These are phyloP conservation scores for Meganola albula DNA, from an alignment of 2,888 invertebrate species.

Conservation along the genomic window DNA sequence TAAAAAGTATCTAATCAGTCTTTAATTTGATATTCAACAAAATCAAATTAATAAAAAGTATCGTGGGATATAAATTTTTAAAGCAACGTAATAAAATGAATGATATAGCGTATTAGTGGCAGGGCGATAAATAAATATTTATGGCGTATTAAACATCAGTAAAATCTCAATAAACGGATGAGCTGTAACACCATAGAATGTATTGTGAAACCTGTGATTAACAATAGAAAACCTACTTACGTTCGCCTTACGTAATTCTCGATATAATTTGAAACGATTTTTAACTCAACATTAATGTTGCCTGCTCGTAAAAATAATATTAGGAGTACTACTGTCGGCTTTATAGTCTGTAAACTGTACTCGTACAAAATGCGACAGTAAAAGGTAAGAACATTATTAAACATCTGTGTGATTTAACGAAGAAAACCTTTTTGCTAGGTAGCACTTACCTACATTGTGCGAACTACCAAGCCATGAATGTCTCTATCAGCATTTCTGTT, in stretches of 20 bases:
- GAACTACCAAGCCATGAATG: too few relatives aligned
- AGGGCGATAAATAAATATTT: constrained; percentile 66
- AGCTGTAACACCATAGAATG: constrained; percentile 39
- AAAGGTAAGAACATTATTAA: too few relatives aligned
- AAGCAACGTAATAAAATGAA: constrained; percentile 59
- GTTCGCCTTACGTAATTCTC: constrained; percentile 14
- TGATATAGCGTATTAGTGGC: constrained; percentile 64
- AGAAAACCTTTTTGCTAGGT: too few relatives aligned
- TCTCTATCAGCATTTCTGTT: too few relatives aligned
- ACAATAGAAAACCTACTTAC: constrained; percentile 31
- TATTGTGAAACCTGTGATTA: constrained; percentile 47
- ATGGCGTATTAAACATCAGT: constrained; percentile 66
- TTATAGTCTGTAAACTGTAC: constrained; percentile 26
- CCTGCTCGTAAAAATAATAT: constrained; percentile 27
- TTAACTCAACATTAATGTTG: constrained; percentile 24
- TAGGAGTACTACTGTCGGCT: constrained; percentile 24
- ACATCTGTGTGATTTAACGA: too few relatives aligned
- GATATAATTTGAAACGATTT: constrained; percentile 20
- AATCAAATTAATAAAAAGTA: constrained; percentile 60
- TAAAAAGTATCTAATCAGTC: constrained; percentile 54
- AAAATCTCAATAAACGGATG: constrained; percentile 61
- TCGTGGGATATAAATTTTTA: constrained; percentile 58
- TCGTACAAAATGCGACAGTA: too few relatives aligned
- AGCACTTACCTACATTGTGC: too few relatives aligned
- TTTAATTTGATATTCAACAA: constrained; percentile 59